Percentiles rank a stretch among this genome's conserved stretches.
These are phyloP conservation scores for Mus spicilegus DNA, from an alignment of 2,113 vertebrate species.

Conservation along the genomic window DNA sequence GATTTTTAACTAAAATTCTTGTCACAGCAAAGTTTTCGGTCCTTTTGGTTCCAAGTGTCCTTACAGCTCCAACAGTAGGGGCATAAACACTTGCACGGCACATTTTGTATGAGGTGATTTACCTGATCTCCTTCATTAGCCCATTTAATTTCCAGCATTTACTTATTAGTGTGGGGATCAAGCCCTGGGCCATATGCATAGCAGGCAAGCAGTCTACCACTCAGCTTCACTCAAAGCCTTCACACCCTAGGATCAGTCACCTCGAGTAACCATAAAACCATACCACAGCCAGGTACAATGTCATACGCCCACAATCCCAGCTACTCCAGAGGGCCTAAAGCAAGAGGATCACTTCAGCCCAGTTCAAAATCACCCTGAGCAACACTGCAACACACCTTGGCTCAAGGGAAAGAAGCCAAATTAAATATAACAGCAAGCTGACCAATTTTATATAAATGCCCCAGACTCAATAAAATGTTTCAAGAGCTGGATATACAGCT, in stretches of 20 bases:
- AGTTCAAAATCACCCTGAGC: not conserved
- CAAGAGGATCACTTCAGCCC: not conserved
- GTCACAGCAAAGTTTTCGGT: not conserved
- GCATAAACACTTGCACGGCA: not conserved
- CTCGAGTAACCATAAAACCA: conserved; percentile 32
- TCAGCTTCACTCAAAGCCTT: not conserved
- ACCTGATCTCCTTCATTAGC: conserved; percentile 7
- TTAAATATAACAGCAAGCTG: not conserved
- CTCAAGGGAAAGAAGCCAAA: not conserved
- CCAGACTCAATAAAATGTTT: not conserved
- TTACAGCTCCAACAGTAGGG: not conserved
- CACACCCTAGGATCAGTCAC: not conserved
- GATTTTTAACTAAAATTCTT: conserved; percentile 37
- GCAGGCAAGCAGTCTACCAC: not conserved
- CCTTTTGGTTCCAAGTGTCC: conserved; percentile 43
- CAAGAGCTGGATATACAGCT: not conserved
- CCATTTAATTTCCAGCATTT: conserved; percentile 19
- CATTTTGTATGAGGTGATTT: conserved; percentile 33
- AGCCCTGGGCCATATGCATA: too few relatives aligned
- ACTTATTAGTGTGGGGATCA: not conserved
- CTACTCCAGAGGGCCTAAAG: not conserved
- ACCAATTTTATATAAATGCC: not conserved
- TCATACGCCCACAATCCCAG: not conserved
- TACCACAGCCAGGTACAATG: not conserved
- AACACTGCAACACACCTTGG: not conserved